These are phyloP conservation scores for Anodontia alba DNA, from an alignment of 2,888 invertebrate species.

Conservation along the genomic window DNA sequence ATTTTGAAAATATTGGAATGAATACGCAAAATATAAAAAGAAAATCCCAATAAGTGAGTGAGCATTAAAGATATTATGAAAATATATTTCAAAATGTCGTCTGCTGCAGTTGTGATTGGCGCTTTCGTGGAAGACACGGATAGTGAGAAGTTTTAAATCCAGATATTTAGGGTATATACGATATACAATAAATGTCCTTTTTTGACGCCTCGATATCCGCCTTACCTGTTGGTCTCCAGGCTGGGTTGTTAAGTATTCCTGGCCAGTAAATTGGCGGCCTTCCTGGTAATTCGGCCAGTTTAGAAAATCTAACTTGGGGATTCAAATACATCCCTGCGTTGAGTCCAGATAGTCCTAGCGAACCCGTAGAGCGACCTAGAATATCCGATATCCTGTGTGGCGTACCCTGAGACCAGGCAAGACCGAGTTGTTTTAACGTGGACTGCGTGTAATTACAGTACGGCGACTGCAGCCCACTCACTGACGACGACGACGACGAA, in stretches of 20 bases:
- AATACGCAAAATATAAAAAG: no score
- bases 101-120: no score
- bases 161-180: no score
- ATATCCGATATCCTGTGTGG: slow-evolving; percentile 99
- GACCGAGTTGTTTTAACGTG: slow-evolving; percentile 66
- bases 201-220: no score
- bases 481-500: slow-evolving; percentile 58
- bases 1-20: no score
- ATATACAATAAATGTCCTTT: no score
- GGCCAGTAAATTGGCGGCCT: slow-evolving; percentile 93
- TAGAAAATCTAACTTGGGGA: slow-evolving; percentile 85
- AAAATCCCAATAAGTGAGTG: no score
- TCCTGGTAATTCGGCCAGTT: slow-evolving; percentile 84
- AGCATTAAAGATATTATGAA: no score
- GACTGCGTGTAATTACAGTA: slow-evolving; percentile 65
- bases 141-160: no score
- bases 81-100: no score
- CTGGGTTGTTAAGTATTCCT: slow-evolving; percentile 95
- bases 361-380: slow-evolving; percentile 90
- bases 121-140: no score
- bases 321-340: slow-evolving; percentile 86
- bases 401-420: slow-evolving; percentile 86
- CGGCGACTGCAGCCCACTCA: slow-evolving; percentile 56
- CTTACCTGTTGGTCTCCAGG: slow-evolving; percentile 77
- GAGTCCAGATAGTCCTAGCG: slow-evolving; percentile 74